Percentiles rank a stretch among this genome's conserved stretches.
Conservation (phyloP, 2,797 vertebrate genomes). For the Acanthis flammea region DNA sequence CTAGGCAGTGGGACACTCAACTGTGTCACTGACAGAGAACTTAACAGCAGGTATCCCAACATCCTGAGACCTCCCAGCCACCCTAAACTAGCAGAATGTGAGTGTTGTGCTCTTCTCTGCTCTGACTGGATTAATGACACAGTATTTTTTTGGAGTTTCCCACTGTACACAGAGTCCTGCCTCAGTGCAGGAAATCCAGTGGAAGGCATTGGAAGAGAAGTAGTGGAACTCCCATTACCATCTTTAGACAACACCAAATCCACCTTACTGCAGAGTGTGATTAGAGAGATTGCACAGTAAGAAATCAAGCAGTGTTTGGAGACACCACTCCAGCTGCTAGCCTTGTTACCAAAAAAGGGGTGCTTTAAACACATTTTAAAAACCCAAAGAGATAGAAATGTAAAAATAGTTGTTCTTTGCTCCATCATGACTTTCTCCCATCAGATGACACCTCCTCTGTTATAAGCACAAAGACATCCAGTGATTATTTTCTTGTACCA, state of each 20-base stretch:
- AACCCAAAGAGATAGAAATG: rapidly evolving
- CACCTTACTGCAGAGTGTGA: not conserved
- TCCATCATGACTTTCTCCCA: not conserved
- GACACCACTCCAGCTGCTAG: not conserved
- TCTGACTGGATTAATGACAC: not conserved
- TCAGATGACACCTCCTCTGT: rapidly evolving
- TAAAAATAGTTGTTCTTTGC: not conserved
- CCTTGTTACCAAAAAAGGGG: not conserved
- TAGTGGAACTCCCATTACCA: not conserved
- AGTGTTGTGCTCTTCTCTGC: not conserved
- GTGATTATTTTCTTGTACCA: not conserved
- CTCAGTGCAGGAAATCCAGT: not conserved
- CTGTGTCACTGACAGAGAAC: not conserved
- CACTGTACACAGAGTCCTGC: not conserved
- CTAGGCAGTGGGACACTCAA: rapidly evolving
- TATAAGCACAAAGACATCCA: not conserved
- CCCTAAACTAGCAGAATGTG: not conserved
- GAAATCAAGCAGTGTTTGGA: not conserved
- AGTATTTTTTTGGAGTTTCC: not conserved
- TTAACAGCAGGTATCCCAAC: not conserved
- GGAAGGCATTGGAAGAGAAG: not conserved
- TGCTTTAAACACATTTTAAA: not conserved
- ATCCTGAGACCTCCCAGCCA: not conserved
- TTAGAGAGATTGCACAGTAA: rapidly evolving
- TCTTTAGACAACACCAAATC: not conserved